A percentile compares a stretch with the other conserved stretches of the same genome.
Evolutionary conservation across 2,113 vertebrate genomes (phyloP).

Genomic region (Gorsachius goisagi): DNA sequence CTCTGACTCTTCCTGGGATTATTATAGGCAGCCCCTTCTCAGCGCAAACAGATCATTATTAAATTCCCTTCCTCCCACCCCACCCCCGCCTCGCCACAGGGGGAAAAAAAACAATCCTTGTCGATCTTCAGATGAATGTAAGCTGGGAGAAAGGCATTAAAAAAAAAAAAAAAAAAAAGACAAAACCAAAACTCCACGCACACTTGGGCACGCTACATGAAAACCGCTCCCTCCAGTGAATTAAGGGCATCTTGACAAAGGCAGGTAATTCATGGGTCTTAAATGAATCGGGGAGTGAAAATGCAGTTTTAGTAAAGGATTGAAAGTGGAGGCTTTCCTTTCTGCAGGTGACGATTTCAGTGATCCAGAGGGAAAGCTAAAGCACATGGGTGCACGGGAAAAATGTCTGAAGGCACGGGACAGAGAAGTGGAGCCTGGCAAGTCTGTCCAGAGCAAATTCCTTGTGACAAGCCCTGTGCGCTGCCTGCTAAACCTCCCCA

Average conservation of each 20-base stretch:
- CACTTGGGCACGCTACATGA: not conserved
- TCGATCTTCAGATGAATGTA: not conserved
- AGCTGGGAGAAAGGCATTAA: not conserved
- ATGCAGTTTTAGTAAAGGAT: not conserved
- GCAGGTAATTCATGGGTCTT: not conserved
- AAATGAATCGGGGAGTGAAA: not conserved
- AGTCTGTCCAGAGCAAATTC: not conserved
- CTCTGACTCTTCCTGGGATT: not conserved
- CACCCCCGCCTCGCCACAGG: not conserved
- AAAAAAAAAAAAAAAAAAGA: not conserved
- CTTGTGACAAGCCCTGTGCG: not conserved
- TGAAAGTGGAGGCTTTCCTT: not conserved
- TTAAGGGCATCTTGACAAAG: not conserved
- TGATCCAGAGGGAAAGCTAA: not conserved
- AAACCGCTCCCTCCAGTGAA: not conserved
- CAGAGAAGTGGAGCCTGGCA: not conserved
- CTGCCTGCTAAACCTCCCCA: not conserved
- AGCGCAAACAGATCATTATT: conserved; percentile 32
- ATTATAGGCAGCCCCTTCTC: not conserved
- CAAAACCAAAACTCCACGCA: not conserved
- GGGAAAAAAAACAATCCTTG: not conserved
- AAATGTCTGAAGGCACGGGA: not conserved
- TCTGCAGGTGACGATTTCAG: not conserved
- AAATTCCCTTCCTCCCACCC: conserved; percentile 28
- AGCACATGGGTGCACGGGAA: not conserved